Base-by-base conservation (phyloP, 2,888 invertebrate genomes). In the Capitulum mitella region DNA sequence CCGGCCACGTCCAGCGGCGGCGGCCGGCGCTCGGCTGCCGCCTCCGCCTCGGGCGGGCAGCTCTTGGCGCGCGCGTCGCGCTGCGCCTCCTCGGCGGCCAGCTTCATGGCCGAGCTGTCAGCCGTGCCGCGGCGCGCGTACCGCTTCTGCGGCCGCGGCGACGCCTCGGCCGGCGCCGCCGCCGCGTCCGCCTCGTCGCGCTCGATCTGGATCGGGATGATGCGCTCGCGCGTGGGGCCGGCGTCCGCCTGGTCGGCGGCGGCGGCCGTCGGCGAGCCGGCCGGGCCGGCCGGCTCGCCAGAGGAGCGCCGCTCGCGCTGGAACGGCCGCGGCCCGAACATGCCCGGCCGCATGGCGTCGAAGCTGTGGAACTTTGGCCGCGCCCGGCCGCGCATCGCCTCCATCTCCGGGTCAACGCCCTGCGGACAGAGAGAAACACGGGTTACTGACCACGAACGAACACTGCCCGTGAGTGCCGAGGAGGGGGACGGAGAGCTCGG, bases 361-460 rank as follows among this genome's bases (percentile, higher is more conserved):
- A 32, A 32, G 37, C 70, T 70, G 70, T 37, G 14, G 70, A 70
- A 70, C 37, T 70, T 70, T 37, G 70, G 70, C 37, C 70, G 70
- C 26, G 34, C 34, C 1, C 37, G 70, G 22, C 10, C 19, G 14
- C 70, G 34, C 70, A 37, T 37, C 70, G 3, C 19, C 37, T 70
- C 70, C 34, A 70, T 37, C 6, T 32, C 70, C 70, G 70, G 70
- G 8, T 37, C 70, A 22, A 14, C 1, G 3, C 10, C 70, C 70
- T 70, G 70, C 22, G n/a, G n/a, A n/a, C n/a, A n/a, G n/a, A n/a
- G n/a, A n/a, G n/a, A n/a, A n/a, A n/a, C n/a, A n/a, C n/a, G n/a
- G n/a, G n/a, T n/a, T n/a, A n/a, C n/a, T n/a, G n/a, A n/a, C n/a
- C n/a, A n/a, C n/a, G n/a, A n/a, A n/a, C n/a, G n/a, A n/a, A n/a